phyloP scores from a whole-genome alignment of 2,888 invertebrate genomes.

The Tortrix viridana region DNA sequence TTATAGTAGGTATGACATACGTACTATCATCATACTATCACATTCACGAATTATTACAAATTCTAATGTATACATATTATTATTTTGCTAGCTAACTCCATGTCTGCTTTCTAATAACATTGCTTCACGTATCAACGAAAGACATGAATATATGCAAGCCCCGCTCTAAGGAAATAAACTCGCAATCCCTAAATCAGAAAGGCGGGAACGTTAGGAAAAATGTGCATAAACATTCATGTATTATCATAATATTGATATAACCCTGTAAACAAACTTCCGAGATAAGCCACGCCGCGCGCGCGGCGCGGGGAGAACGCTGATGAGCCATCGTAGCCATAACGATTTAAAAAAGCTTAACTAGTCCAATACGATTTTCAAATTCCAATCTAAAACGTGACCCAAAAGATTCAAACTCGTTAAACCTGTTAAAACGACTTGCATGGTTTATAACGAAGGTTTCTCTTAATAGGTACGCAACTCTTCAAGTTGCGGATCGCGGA shows the following conservation, averaged over 20 bases:
- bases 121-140: background rate
- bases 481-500: background rate
- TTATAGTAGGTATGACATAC: no score
- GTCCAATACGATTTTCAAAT: no score
- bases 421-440: no score
- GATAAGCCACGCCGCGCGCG: conserved; percentile 8
- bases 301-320: conserved; percentile 9
- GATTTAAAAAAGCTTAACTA: no score
- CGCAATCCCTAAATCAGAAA: conserved; percentile 24
- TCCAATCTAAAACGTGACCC: no score
- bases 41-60: no score
- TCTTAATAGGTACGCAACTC: background rate
- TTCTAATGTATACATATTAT: no score
- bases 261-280: conserved; percentile 30
- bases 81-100: no score
- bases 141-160: conserved; percentile 24
- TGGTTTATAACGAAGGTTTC: no score
- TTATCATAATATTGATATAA: conserved; percentile 25
- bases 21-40: no score
- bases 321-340: conserved; percentile 5
- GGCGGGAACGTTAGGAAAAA: conserved; percentile 13
- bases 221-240: conserved; percentile 29
- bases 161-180: conserved; percentile 1
- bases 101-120: no score
- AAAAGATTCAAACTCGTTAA: no score